A percentile compares a stretch with the other conserved stretches of the same genome.
Conservation (phyloP, 1,140 invertebrate species). For the Macrobrachium nipponense region DNA sequence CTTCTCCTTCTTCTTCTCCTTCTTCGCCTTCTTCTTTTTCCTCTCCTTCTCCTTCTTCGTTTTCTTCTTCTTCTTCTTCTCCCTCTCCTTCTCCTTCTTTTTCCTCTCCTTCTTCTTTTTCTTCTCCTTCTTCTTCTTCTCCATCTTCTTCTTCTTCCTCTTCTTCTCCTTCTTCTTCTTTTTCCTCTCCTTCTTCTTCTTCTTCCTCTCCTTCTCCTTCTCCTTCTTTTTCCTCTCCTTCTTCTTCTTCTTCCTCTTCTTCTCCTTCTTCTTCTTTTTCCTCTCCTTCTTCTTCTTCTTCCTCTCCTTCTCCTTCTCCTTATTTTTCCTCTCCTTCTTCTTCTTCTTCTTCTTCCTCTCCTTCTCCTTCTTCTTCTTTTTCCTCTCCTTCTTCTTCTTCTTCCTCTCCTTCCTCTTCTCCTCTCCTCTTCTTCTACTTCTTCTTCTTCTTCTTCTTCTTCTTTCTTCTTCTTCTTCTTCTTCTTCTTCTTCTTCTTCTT, state of each 20-base stretch:
- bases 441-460: background rate
- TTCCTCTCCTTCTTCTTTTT: background rate
- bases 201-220: background rate
- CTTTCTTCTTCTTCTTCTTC: background rate
- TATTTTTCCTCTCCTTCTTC: too few relatives aligned
- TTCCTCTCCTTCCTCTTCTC: background rate
- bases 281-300: background rate
- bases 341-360: background rate
- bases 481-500: too few relatives aligned
- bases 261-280: background rate
- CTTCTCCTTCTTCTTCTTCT: background rate
- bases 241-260: background rate
- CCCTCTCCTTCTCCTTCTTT: background rate
- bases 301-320: too few relatives aligned
- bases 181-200: background rate
- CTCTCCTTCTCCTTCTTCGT: background rate
- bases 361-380: too few relatives aligned
- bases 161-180: background rate
- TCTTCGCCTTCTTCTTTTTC: background rate
- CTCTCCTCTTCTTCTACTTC: background rate
- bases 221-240: background rate
- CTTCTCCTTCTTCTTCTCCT: background rate
- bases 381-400: background rate
- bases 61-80: background rate
- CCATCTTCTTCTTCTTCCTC: background rate